Base-by-base conservation (phyloP, 2,888 invertebrate genomes). In the Cancer borealis region DNA sequence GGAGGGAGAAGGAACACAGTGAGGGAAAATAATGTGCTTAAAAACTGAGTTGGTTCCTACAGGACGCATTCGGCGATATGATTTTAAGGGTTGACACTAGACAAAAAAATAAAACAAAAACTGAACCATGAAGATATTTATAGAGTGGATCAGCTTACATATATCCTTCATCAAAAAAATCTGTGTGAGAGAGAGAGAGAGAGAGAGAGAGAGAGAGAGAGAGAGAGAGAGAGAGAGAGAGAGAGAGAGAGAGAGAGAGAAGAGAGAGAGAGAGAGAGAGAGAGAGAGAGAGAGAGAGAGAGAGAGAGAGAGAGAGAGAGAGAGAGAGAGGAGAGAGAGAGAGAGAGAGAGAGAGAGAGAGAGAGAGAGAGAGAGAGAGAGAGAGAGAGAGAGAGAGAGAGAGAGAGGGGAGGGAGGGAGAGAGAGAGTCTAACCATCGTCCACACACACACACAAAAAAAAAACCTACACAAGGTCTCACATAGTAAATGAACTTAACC, bases 161-260 rank as follows among this genome's bases (percentile, higher is more conserved):
- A 8, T 54, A 12, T 39, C 39, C 39, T 39, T 39, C 2, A 39
- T 39, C 39, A 39, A n/a, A n/a, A n/a, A n/a, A n/a, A n/a, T 39
- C 39, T 39, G 66, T 4, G 17, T 21, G 4, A 66, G 21, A 66
- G 21, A 66, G 66, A 66, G n/a, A 66, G 21, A n/a, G 14, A 66
- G n/a, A 66, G 30, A 12, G 79, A 79, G 79, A 79, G 26, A 26
- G 14, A 54, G 14, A 54, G 14, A 84, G 84, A 84, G 84, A 84
- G 84, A 84, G 84, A 14, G 84, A 84, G 84, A 84, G 84, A 84
- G 84, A 84, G 84, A 84, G 84, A 84, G 84, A 8, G 84, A 84
- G 84, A 84, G 84, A 84, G 84, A 8, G 84, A 84, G 84, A 84
- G 84, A 84, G 21, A 84, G 21, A 84, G 21, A 39, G 39, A 39